These are phyloP conservation scores for Vesta saturnalis DNA, from an alignment of 2,888 invertebrate species.

Conservation along the genomic window DNA sequence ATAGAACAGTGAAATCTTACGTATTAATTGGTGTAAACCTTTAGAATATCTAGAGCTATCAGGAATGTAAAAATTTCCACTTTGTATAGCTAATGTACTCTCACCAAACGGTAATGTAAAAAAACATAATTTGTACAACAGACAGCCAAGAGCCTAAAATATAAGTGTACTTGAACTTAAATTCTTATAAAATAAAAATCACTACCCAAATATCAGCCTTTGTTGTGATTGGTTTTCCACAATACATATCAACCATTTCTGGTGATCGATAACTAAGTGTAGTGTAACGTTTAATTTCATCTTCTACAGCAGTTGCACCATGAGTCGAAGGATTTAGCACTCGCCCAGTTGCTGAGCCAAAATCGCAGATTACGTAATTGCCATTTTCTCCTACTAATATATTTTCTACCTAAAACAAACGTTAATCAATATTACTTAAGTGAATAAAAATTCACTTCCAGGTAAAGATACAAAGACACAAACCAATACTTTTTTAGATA, in stretches of 20 bases:
- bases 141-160: conserved; percentile 82
- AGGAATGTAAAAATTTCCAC: conserved; percentile 86
- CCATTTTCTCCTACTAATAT: conserved; percentile 83
- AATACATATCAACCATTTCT: conserved; percentile 93
- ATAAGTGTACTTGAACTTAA: conserved; percentile 30
- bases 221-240: conserved; percentile 82
- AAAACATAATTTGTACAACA: conserved; percentile 89
- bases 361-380: conserved; percentile 90
- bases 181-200: conserved; percentile 9
- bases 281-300: conserved; percentile 88
- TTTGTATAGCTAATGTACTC: conserved; percentile 91
- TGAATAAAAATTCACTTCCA: too few species aligned
- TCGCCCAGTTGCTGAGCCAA: conserved; percentile 92
- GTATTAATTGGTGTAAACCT: conserved; percentile 77
- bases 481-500: too few species aligned
- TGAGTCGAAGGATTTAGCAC: conserved; percentile 74
- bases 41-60: conserved; percentile 79
- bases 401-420: conserved; percentile 78
- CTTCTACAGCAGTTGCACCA: conserved; percentile 77
- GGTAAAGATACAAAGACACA: too few species aligned
- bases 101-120: conserved; percentile 92
- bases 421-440: too few species aligned
- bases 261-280: conserved; percentile 90
- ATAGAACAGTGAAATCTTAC: conserved; percentile 62
- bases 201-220: conserved; percentile 89